Conservation (phyloP, 2,888 invertebrate species). For the Plagodis pulveraria region DNA sequence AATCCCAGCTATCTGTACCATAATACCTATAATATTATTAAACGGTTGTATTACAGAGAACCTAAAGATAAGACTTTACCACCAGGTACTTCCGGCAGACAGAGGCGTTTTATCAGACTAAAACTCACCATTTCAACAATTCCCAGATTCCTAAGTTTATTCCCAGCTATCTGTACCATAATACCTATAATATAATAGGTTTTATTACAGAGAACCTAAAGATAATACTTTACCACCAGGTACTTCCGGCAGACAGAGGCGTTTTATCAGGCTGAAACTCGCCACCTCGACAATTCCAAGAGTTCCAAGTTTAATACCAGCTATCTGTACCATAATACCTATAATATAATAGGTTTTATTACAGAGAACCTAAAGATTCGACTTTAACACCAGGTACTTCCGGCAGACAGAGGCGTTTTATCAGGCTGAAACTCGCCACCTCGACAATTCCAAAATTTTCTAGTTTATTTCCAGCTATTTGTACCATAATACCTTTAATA, state of each 20-base stretch:
- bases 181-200: too few species aligned
- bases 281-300: constrained; percentile 16
- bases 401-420: background rate
- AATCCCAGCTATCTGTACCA: constrained; percentile 27
- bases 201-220: too few species aligned
- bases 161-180: constrained; percentile 27
- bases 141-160: constrained; percentile 12
- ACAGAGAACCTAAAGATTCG: too few species aligned
- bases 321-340: constrained; percentile 28
- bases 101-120: constrained; percentile 1
- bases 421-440: constrained; percentile 4
- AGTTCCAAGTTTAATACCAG: constrained; percentile 18
- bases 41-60: too few species aligned
- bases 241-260: background rate
- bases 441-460: constrained; percentile 16
- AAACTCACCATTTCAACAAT: constrained; percentile 11
- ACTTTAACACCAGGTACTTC: too few species aligned
- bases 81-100: too few species aligned
- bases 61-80: too few species aligned
- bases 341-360: too few species aligned
- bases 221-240: too few species aligned
- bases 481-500: too few species aligned
- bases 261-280: background rate
- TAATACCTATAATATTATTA: too few species aligned
- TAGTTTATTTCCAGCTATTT: constrained; percentile 23